Conservation (phyloP, 2,888 invertebrate genomes). For the Cataglyphis rosenhaueri region DNA sequence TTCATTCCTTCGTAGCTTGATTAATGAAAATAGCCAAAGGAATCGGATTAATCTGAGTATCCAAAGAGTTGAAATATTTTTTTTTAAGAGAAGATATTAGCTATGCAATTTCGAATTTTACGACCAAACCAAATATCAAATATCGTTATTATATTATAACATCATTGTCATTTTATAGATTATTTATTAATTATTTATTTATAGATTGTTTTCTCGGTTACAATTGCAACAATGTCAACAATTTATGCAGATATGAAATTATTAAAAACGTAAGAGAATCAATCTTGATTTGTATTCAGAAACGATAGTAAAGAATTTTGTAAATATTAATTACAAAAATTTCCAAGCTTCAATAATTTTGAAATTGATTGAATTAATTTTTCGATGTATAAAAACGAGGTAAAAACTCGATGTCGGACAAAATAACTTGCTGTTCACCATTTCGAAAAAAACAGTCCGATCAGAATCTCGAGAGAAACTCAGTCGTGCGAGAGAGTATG, state of each 20-base stretch:
- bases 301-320: neutral
- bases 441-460: neutral
- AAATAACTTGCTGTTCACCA: neutral
- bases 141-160: neutral
- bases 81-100: constrained; percentile 25
- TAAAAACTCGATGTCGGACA: neutral
- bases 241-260: neutral
- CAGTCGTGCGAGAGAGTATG: constrained; percentile 31
- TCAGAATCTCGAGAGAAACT: constrained; percentile 42
- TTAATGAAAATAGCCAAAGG: constrained; percentile 73
- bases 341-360: neutral
- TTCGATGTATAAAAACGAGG: neutral
- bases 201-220: neutral
- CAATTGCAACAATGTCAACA: neutral
- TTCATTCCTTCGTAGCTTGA: constrained; percentile 65
- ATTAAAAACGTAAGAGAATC: neutral
- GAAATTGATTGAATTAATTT: neutral
- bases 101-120: constrained; percentile 20
- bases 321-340: neutral
- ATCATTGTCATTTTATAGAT: neutral
- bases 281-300: neutral
- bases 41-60: constrained; percentile 71
- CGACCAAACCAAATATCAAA: neutral
- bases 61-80: constrained; percentile 35
- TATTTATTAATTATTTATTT: neutral